Evolutionary conservation across 2,888 invertebrate genomes (phyloP).

Genomic region (Machimus atricapillus): DNA sequence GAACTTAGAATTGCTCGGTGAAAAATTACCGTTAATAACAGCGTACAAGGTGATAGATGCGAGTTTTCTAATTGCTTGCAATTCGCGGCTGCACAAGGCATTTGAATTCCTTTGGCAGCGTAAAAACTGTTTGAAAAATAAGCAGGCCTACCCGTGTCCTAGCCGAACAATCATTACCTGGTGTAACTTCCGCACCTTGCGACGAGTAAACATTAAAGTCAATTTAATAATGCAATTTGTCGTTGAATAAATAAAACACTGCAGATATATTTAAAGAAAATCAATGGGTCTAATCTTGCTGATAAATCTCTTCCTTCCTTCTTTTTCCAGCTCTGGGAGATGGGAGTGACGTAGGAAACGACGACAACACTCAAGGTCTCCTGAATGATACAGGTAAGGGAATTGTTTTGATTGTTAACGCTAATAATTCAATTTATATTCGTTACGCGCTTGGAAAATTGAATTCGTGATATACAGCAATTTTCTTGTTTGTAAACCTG

Average conservation of each 20-base stretch:
- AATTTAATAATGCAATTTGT: not conserved
- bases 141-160: not conserved
- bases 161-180: not conserved
- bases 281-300: not conserved
- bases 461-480: not conserved
- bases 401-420: not conserved
- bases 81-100: not conserved
- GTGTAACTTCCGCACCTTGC: not conserved
- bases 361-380: constrained; percentile 51
- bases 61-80: not conserved
- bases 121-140: not conserved
- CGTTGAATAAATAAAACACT: not conserved
- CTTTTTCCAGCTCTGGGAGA: constrained; percentile 51
- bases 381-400: constrained; percentile 52
- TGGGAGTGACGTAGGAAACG: constrained; percentile 53
- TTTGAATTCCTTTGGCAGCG: not conserved
- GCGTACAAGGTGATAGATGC: not conserved
- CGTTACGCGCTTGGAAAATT: not conserved
- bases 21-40: not conserved
- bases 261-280: not conserved
- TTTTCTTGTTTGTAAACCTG: not conserved
- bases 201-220: not conserved
- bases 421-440: not conserved
- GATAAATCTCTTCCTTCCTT: constrained; percentile 31
- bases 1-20: not conserved